Base-by-base conservation (phyloP, 2,888 invertebrate species). In the Dexiosoma caninum region DNA sequence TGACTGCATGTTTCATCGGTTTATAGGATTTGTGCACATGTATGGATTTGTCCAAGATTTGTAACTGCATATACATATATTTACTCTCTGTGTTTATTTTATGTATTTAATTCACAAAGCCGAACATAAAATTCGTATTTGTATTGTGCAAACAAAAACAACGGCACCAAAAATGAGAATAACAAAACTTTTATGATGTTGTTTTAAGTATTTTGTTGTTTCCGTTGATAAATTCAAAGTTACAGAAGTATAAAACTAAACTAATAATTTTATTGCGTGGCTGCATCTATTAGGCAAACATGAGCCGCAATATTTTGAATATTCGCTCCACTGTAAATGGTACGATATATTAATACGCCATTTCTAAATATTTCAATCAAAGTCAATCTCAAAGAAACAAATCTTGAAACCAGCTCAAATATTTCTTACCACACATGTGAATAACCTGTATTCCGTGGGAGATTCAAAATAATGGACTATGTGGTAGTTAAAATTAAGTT, bases 111-210 rank as follows among this genome's bases (percentile, higher is more conserved):
- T 71, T 70, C 66, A 60, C 66, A 59, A 59, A 60, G 80, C 42
- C 23, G 42, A 60, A 60, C 66, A 55, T 60, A 80, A 71, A 76
- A 71, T 60, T 80, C 80, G 71, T 71, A 80, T 76, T 76, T 71
- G 60, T 62, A 49, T 62, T 62, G 57, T 7, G 49, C n/a, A 57
- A 70, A 64, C 53, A 62, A 35, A 23, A 76, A 59, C 51, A 75
- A 42, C 42, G 64, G 32, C 14, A 55, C 10, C 30, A 72, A 40
- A 64, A 64, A 53, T 19, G 7, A 8, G 21, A 30, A 66, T 14
- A 64, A 46, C 27, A 8, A 53, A 42, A n/a, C 27, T 49, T 49
- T n/a, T 75, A 71, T 76, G 59, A 59, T 64, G 64, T 71, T 66
- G 51, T 71, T 66, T 59, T 71, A 51, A 57, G 8, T 16, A 49